Evolutionary conservation across 1,140 invertebrate species (phyloP).

Genomic region (Zaprionus vittiger): DNA sequence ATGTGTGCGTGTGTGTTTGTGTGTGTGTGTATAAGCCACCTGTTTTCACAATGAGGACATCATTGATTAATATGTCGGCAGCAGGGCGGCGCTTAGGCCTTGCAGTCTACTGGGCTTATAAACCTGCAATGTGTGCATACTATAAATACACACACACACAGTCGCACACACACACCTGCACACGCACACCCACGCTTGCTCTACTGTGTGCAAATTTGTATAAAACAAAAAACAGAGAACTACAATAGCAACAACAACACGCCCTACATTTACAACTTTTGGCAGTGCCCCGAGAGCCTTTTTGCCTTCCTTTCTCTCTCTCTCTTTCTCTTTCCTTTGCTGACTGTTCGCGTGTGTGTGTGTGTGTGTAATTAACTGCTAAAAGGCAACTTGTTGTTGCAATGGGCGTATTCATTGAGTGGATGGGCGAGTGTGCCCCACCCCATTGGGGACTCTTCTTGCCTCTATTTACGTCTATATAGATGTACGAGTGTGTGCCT

Average conservation of each 20-base stretch:
- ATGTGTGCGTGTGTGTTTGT: constrained; percentile 13
- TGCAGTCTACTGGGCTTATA: constrained; percentile 39
- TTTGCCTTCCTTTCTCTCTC: constrained; percentile 12
- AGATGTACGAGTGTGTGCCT: constrained; percentile 9
- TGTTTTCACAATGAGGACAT: constrained; percentile 81
- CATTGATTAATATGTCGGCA: constrained; percentile 81
- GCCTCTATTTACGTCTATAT: constrained; percentile 35
- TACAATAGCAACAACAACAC: constrained; percentile 25
- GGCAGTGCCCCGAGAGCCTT: constrained; percentile 42
- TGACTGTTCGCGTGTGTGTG: constrained; percentile 18
- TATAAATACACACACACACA: constrained; percentile 28
- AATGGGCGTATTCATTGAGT: constrained; percentile 34
- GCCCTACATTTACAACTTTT: constrained; percentile 68
- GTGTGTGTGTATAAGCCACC: constrained; percentile 66
- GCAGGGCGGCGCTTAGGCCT: constrained; percentile 25
- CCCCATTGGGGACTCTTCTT: constrained; percentile 37
- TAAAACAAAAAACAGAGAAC: constrained; percentile 35
- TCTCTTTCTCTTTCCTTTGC: background rate
- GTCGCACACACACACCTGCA: background rate
- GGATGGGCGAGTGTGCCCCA: constrained; percentile 38
- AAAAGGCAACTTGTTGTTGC: constrained; percentile 81
- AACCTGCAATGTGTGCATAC: constrained; percentile 34
- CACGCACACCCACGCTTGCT: background rate
- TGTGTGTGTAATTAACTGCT: constrained; percentile 78
- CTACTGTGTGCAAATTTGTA: constrained; percentile 19